These are phyloP conservation scores for Phymatocera aterrima DNA, from an alignment of 2,888 invertebrate species.

Conservation along the genomic window DNA sequence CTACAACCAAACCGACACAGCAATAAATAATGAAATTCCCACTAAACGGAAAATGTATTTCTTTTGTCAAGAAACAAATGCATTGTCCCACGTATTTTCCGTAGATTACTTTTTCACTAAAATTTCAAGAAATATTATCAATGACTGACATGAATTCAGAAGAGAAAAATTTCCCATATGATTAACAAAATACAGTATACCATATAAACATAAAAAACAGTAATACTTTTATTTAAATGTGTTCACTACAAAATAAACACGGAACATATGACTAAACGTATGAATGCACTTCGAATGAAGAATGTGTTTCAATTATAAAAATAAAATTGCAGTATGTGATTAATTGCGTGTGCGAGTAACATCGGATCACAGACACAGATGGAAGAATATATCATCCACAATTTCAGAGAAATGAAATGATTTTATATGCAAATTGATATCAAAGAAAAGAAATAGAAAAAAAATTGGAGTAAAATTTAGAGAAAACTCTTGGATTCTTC, in stretches of 20 bases:
- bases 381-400: not conserved
- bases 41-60: not conserved
- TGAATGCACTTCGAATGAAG: not conserved
- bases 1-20: not conserved
- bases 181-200: not conserved
- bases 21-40: constrained; percentile 17
- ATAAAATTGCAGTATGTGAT: not conserved
- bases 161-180: not conserved
- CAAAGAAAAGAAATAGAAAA: not conserved
- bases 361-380: not conserved
- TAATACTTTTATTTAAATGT: not conserved
- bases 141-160: not conserved
- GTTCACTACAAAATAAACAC: not conserved
- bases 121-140: not conserved
- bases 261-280: not conserved
- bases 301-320: not conserved
- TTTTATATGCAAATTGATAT: not conserved
- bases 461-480: not conserved
- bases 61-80: not conserved
- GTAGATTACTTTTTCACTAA: not conserved
- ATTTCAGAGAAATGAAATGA: not conserved
- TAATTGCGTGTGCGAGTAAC: not conserved
- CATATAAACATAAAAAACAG: not conserved
- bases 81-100: not conserved
- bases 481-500: not conserved